Base-by-base conservation (phyloP, 1,140 invertebrate species). In the Ooceraea biroi region DNA sequence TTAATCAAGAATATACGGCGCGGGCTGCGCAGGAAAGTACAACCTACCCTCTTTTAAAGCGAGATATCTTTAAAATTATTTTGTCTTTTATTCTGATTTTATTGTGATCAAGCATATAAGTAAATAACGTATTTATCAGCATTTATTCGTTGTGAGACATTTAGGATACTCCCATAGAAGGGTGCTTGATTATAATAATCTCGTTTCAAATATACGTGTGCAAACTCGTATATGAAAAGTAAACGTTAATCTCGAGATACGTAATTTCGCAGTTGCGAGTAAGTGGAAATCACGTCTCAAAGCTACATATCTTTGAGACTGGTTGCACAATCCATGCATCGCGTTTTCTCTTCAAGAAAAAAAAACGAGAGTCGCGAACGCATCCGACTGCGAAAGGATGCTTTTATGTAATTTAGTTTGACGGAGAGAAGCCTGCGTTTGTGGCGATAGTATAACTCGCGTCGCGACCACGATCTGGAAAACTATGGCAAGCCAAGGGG, bases 381-480 rank as follows among this genome's bases (percentile, higher is more conserved):
- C 19, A 7, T 44, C n/a, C 27, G 10, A 65, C 17, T 44, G 41
- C 17, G 58, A n/a, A 48, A 7, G 46, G 19, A 12, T 36, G 48
- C 58, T 76, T 50, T 76, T 50, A 36, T n/a, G 27, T 65, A 65
- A 65, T 77, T 77, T 19, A 77, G 10, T 14, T 65, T 25, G 46
- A n/a, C 27, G 27, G 30, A 14, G 27, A 65, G 52, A 0, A 25
- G 19, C 1, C 44, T 11, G 1, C 12, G 44, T 50, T 52, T 8
- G 58, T 1, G 27, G 25, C n/a, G 19, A 68, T 52, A 36, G 36
- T 48, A 25, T 77, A 50, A 71, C 44, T 55, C 63, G 72, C 52
- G 50, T 48, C 63, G 66, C 58, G 72, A 60, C 25, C 66, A 30
- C 68, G 25, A 76, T 30, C 65, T 68, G 25, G 65, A 71, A 80